phyloP scores from a whole-genome alignment of 2,113 vertebrate species.

The Suncus etruscus region DNA sequence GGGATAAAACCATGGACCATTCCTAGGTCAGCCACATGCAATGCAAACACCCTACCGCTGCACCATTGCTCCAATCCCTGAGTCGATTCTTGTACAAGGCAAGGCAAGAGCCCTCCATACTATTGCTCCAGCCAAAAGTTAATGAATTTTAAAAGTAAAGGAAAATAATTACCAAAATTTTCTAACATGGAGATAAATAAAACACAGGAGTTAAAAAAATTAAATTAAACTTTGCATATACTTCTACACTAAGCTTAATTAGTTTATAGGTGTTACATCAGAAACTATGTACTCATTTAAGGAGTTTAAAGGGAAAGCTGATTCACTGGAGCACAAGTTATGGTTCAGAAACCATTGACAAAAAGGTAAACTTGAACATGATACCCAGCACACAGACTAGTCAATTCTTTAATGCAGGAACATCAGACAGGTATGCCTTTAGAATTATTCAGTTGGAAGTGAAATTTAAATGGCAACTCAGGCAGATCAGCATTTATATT shows the following conservation, averaged over 20 bases:
- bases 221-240: conserved; percentile 5
- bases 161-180: conserved; percentile 19
- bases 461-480: not conserved
- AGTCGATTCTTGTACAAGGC: too few species aligned
- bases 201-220: not conserved
- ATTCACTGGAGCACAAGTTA: conserved; percentile 3
- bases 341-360: not conserved
- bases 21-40: too few species aligned
- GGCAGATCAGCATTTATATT: not conserved
- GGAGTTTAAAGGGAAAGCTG: not conserved
- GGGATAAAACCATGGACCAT: too few species aligned
- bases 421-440: not conserved
- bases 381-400: not conserved
- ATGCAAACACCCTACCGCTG: too few species aligned
- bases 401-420: not conserved
- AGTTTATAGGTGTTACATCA: not conserved
- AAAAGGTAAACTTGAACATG: not conserved
- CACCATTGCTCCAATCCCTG: too few species aligned
- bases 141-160: conserved; percentile 7
- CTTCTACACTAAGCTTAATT: conserved; percentile 6
- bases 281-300: conserved; percentile 12
- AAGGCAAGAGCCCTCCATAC: too few species aligned
- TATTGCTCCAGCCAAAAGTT: too few species aligned
- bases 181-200: conserved; percentile 37
- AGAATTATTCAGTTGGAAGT: conserved; percentile 10